phyloP scores from a whole-genome alignment of 2,888 invertebrate genomes.

The Bugula neritina region DNA sequence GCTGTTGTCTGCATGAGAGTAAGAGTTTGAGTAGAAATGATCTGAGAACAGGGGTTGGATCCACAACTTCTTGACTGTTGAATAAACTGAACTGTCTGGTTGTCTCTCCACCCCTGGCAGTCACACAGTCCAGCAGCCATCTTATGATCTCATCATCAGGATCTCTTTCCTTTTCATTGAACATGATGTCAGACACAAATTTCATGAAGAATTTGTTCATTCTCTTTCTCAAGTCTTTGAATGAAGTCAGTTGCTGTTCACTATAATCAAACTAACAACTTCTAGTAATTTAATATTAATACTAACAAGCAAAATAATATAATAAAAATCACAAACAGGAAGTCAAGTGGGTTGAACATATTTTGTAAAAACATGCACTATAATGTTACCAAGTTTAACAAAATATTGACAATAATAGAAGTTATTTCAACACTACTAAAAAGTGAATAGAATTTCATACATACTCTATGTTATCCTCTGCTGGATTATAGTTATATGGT shows the following conservation, averaged over 20 bases:
- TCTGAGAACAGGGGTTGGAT: conserved; percentile 42
- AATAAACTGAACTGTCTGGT: conserved; percentile 24
- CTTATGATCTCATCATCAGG: conserved; percentile 31
- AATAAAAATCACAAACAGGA: too few relatives aligned
- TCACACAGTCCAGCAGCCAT: conserved; percentile 33
- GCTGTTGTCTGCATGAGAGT: conserved; percentile 30
- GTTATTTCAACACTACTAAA: too few relatives aligned
- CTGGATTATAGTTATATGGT: neutral
- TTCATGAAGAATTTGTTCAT: conserved; percentile 34
- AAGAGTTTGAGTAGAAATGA: conserved; percentile 42
- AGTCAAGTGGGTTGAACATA: too few relatives aligned
- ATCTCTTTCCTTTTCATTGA: conserved; percentile 29
- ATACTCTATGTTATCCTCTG: neutral
- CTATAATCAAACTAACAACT: too few relatives aligned
- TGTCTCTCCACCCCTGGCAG: neutral
- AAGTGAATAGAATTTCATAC: neutral
- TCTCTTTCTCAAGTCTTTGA: conserved; percentile 31
- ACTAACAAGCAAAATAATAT: too few relatives aligned
- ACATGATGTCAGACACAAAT: conserved; percentile 33
- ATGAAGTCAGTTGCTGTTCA: conserved; percentile 29
- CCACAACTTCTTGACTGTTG: conserved; percentile 34
- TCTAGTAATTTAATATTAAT: too few relatives aligned
- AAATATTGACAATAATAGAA: too few relatives aligned
- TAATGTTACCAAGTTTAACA: too few relatives aligned
- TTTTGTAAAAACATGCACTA: too few relatives aligned